These are phyloP conservation scores for Drosophila paramelanica DNA, from an alignment of 2,888 invertebrate species.

Conservation along the genomic window DNA sequence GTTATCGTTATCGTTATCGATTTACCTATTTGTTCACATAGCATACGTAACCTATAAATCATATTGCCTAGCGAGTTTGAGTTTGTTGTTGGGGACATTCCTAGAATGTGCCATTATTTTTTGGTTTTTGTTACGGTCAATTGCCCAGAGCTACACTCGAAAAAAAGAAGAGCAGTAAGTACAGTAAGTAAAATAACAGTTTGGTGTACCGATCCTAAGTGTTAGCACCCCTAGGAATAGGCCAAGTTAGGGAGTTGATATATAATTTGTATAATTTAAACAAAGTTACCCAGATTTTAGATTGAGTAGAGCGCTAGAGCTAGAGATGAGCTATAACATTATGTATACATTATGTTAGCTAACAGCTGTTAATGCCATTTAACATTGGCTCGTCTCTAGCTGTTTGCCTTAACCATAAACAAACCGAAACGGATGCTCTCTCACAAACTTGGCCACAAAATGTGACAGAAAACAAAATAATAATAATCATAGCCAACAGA, in stretches of 20 bases:
- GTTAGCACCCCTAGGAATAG: slow-evolving; percentile 37
- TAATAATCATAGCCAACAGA: slow-evolving; percentile 30
- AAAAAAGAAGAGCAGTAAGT: slow-evolving; percentile 47
- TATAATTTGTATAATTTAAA: background rate
- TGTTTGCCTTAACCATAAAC: slow-evolving; percentile 2
- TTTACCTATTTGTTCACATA: slow-evolving; percentile 28
- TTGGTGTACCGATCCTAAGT: slow-evolving; percentile 13
- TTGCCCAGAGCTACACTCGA: slow-evolving; percentile 15
- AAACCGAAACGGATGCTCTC: slow-evolving; percentile 7
- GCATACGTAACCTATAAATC: slow-evolving; percentile 24
- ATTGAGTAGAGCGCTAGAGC: slow-evolving; percentile 16
- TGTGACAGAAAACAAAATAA: slow-evolving; percentile 39
- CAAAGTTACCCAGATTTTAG: background rate
- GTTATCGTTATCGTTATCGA: slow-evolving; percentile 43
- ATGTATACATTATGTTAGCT: slow-evolving; percentile 3
- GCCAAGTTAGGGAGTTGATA: slow-evolving; percentile 18
- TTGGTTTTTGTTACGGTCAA: slow-evolving; percentile 53
- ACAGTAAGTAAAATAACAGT: slow-evolving; percentile 49
- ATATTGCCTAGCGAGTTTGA: slow-evolving; percentile 38
- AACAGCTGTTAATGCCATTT: slow-evolving; percentile 10
- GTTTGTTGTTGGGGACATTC: slow-evolving; percentile 47
- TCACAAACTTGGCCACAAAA: slow-evolving; percentile 24
- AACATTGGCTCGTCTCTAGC: slow-evolving; percentile 21
- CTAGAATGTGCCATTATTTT: slow-evolving; percentile 59
- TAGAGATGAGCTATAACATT: slow-evolving; percentile 13